Percentiles rank a stretch among this genome's conserved stretches.
phyloP scores from a whole-genome alignment of 2,888 invertebrate species.

The Agriotes lineatus region DNA sequence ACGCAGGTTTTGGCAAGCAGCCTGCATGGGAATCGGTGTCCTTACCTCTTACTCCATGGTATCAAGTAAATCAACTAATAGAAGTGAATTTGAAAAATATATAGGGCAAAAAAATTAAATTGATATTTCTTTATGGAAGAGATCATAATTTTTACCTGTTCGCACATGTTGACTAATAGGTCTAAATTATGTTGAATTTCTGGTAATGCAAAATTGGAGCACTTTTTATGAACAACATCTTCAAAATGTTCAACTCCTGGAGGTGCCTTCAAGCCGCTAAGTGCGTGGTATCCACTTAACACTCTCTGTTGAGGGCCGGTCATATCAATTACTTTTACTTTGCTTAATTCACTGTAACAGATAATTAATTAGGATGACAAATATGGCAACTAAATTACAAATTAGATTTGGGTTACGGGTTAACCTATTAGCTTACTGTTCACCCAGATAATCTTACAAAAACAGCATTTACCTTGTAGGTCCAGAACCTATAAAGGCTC shows the following conservation, averaged over 20 bases:
- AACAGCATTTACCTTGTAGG: constrained; percentile 56
- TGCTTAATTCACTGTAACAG: constrained; percentile 74
- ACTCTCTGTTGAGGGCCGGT: constrained; percentile 96
- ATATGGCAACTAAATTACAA: neutral
- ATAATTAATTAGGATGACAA: neutral
- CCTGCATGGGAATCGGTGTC: too few species aligned
- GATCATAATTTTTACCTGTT: constrained; percentile 73
- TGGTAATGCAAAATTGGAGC: constrained; percentile 82
- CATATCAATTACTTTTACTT: constrained; percentile 99
- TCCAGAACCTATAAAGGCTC: constrained; percentile 61
- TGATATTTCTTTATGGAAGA: neutral
- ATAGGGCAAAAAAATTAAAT: neutral
- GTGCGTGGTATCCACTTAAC: constrained; percentile 92
- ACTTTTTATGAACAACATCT: constrained; percentile 73
- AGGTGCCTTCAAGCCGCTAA: constrained; percentile 75
- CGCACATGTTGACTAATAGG: constrained; percentile 91
- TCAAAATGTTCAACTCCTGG: constrained; percentile 74
- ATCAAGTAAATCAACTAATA: too few species aligned
- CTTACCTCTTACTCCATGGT: too few species aligned
- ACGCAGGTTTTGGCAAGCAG: too few species aligned
- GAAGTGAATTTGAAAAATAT: too few species aligned
- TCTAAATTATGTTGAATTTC: constrained; percentile 94
- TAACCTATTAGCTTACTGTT: too few species aligned
- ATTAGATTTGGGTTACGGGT: neutral
- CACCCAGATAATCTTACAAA: too few species aligned